These are phyloP conservation scores for Heliconius ethilla DNA, from an alignment of 2,888 invertebrate species.

Conservation along the genomic window DNA sequence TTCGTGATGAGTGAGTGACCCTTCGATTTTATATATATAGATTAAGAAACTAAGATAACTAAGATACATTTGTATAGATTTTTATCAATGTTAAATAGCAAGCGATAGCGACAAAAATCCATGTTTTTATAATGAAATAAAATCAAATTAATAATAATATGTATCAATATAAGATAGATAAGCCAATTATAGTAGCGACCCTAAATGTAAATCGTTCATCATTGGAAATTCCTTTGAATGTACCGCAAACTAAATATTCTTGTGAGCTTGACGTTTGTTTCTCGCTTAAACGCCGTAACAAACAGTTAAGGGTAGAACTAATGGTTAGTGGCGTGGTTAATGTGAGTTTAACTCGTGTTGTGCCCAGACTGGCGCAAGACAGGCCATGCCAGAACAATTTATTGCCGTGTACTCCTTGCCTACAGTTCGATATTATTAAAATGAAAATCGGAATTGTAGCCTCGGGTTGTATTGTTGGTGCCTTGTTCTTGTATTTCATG, in stretches of 20 bases:
- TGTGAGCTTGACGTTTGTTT: constrained; percentile 42
- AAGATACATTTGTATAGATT: not conserved
- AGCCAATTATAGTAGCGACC: constrained; percentile 16
- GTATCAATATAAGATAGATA: not conserved
- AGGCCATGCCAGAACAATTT: constrained; percentile 18
- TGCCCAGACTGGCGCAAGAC: constrained; percentile 18
- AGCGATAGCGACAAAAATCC: not conserved
- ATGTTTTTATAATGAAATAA: not conserved
- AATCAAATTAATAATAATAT: not conserved
- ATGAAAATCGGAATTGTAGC: constrained; percentile 21
- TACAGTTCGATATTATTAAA: constrained; percentile 11
- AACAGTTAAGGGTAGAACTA: constrained; percentile 42
- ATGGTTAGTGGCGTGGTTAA: constrained; percentile 41
- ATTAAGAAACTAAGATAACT: too few species aligned
- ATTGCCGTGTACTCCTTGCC: constrained; percentile 17
- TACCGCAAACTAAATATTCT: constrained; percentile 51
- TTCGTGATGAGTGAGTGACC: too few species aligned
- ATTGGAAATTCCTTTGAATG: constrained; percentile 51
- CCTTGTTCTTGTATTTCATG: not conserved
- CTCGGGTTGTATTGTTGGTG: constrained; percentile 6
- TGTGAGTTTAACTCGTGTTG: constrained; percentile 32
- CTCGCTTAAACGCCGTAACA: constrained; percentile 47
- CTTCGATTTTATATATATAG: too few species aligned
- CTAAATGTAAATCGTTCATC: constrained; percentile 39
- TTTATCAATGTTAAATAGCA: not conserved